Evolutionary conservation across 2,797 vertebrate species (phyloP).

Genomic region (Notoglanidium macrostoma): DNA sequence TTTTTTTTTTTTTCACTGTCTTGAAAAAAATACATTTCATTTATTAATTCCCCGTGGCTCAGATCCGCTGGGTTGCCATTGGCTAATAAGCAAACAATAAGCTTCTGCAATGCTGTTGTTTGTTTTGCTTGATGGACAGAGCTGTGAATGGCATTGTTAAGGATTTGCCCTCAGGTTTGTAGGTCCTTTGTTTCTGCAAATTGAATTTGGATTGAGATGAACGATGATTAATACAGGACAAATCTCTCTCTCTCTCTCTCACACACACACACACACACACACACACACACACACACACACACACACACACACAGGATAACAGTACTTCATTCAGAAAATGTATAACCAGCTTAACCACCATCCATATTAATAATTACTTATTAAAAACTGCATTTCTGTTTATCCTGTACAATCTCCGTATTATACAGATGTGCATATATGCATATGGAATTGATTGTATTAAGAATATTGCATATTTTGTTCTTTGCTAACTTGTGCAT

Average conservation of each 20-base stretch:
- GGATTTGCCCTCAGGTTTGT: not conserved
- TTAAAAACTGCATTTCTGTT: not conserved
- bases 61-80: not conserved
- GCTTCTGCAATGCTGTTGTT: not conserved
- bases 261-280: too few relatives aligned
- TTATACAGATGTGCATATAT: not conserved
- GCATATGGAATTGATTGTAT: too few relatives aligned
- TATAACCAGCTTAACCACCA: not conserved
- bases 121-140: not conserved
- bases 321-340: not conserved
- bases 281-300: too few relatives aligned
- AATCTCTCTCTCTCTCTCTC: not conserved
- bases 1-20: not conserved
- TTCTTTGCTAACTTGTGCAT: not conserved
- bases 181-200: not conserved
- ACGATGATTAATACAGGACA: not conserved
- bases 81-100: constrained; percentile 4
- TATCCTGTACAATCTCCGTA: not conserved
- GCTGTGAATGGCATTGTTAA: not conserved
- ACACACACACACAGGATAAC: too few relatives aligned
- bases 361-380: not conserved
- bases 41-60: not conserved
- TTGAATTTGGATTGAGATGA: constrained; percentile 1
- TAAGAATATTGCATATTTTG: not conserved
- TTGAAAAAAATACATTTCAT: not conserved